These are phyloP conservation scores for Cuculus canorus DNA, from an alignment of 2,797 vertebrate species.

Conservation along the genomic window DNA sequence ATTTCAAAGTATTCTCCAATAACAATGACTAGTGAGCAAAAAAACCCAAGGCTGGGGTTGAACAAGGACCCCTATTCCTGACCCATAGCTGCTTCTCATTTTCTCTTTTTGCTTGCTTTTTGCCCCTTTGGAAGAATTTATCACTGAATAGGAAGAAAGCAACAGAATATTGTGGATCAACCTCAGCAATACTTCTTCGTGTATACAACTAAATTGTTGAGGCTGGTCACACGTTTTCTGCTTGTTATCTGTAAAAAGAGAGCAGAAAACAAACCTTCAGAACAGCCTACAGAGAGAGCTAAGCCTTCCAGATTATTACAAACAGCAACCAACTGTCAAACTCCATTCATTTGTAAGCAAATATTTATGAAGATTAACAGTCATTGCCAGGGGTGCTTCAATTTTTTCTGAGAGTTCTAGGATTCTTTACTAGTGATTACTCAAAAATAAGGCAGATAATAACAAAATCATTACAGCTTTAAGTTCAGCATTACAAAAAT, in stretches of 20 bases:
- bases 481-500: not conserved
- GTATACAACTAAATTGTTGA: not conserved
- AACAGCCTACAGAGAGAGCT: not conserved
- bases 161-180: not conserved
- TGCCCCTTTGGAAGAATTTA: not conserved
- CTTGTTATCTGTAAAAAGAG: not conserved
- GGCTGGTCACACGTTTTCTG: not conserved
- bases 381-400: not conserved
- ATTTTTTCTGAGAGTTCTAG: not conserved
- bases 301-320: not conserved
- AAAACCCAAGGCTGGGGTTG: not conserved
- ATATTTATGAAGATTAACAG: not conserved
- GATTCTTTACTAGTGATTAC: not conserved
- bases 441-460: not conserved
- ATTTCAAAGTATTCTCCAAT: conserved; percentile 1
- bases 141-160: not conserved
- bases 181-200: not conserved
- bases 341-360: not conserved
- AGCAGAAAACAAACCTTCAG: not conserved
- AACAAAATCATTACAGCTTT: not conserved
- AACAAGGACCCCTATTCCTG: not conserved
- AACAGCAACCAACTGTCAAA: not conserved
- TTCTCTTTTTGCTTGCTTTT: not conserved
- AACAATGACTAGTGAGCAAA: not conserved
- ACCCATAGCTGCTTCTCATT: not conserved